Evolutionary conservation across 2,888 invertebrate species (phyloP), one percentile per base, ranked within the genome.

Genomic region (Cephus spinipes): DNA sequence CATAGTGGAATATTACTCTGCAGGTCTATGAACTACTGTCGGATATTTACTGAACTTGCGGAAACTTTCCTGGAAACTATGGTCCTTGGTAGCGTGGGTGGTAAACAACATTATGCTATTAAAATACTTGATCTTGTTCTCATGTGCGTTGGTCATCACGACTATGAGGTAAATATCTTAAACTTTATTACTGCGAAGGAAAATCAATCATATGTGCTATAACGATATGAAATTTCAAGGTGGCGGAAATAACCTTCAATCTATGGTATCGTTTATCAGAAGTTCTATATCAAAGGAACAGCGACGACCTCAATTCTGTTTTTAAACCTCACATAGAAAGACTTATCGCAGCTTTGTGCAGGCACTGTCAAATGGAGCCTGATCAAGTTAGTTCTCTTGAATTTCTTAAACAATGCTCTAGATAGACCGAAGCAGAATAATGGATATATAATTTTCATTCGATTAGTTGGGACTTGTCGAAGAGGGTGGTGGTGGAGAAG

Each of bases 261-360:
- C 94, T 99, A 79, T 99, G 99, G 99, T 99, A 98, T 92, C 94
- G 97, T 35, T 92, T 99, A 68, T 98, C 99, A 6, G 99, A 99
- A 92, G 96, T 97, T 87, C 93, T 99, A 6, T 99, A 98, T 91
- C 96, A 97, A 86, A 95, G 95, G 83, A 96, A 98, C 90, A 95
- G 95, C 87, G 95, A 96, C 85, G 94, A 95, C 0, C 90, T 97
- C n/a, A 97, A 96, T 1, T 94, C 94, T 74, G 92, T 96, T 68
- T 99, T 99, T 91, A 95, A 96, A 88, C 98, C 98, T 0, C 97
- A 98, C 90, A 95, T 99, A 79, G 97, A 98, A 92, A 93, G 98
- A 85, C 92, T 99, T n/a, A 95, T 99, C 11, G 95, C 96, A 76
- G 97, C 97, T 0, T 93, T 99, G 12, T 98, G 97, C 83, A 94